Percentiles rank a stretch among this genome's conserved stretches.
These are phyloP conservation scores for Philopotamus ludificatus DNA, from an alignment of 1,140 invertebrate genomes.

Conservation along the genomic window DNA sequence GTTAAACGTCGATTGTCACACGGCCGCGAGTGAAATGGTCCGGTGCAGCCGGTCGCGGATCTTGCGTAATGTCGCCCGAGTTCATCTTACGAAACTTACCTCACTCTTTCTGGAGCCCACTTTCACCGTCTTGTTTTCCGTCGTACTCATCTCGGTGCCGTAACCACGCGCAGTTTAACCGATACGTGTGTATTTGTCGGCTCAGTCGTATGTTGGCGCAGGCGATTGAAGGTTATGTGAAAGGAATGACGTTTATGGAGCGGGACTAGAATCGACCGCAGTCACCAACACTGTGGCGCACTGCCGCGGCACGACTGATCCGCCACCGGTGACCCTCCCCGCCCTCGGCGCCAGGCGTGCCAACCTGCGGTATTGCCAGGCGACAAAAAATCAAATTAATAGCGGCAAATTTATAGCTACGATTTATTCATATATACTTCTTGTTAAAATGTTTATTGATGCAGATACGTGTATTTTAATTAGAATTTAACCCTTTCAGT, in stretches of 20 bases:
- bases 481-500: too few species aligned
- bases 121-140: conserved; percentile 43
- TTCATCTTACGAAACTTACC: conserved; percentile 43
- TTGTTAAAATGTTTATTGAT: too few species aligned
- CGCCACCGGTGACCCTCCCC: not conserved
- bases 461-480: too few species aligned
- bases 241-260: not conserved
- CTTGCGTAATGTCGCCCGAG: not conserved
- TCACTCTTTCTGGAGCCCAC: conserved; percentile 54
- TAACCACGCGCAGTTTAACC: not conserved
- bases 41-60: not conserved
- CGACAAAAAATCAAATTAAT: too few species aligned
- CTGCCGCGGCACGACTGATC: conserved; percentile 9
- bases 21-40: not conserved
- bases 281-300: conserved; percentile 39
- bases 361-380: too few species aligned
- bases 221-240: not conserved
- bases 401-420: not conserved
- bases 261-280: conserved; percentile 1
- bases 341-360: too few species aligned
- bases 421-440: not conserved
- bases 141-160: conserved; percentile 42
- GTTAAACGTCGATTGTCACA: not conserved
- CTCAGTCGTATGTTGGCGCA: too few species aligned
- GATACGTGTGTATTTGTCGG: not conserved